phyloP scores from a whole-genome alignment of 1,140 invertebrate species.

The Bombus consobrinus region DNA sequence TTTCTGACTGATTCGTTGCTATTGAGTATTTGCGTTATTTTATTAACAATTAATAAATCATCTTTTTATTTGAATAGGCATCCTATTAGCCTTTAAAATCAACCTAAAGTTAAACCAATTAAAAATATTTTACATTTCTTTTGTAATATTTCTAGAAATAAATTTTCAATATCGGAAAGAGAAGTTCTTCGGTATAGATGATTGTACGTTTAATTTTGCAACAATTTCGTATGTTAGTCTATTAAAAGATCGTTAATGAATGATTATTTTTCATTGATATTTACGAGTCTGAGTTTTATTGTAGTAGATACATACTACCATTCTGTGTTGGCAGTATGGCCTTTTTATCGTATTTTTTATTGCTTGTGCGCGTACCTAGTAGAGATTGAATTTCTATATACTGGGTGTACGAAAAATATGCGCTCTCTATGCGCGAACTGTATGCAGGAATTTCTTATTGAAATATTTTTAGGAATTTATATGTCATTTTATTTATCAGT shows the following conservation, averaged over 20 bases:
- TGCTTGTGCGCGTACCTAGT: neutral
- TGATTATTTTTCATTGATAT: neutral
- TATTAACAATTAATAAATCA: too few species aligned
- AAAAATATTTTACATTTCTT: neutral
- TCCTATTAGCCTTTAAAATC: neutral
- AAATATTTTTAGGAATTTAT: neutral
- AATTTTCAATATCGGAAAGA: neutral
- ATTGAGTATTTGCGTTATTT: too few species aligned
- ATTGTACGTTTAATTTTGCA: neutral
- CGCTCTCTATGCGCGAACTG: too few species aligned
- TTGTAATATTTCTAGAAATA: neutral
- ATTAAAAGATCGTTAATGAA: neutral
- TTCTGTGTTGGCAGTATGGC: neutral
- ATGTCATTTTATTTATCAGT: neutral
- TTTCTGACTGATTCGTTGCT: neutral
- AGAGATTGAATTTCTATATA: slow-evolving; percentile 21
- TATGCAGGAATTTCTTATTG: neutral
- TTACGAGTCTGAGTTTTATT: neutral
- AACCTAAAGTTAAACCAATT: too few species aligned
- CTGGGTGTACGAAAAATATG: neutral
- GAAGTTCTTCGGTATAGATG: neutral
- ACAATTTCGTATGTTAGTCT: neutral
- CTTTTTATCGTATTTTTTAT: slow-evolving; percentile 30
- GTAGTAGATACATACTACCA: neutral
- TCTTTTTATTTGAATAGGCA: neutral